Conservation (phyloP, 1,140 invertebrate species). For the Monochamus saltuarius region DNA sequence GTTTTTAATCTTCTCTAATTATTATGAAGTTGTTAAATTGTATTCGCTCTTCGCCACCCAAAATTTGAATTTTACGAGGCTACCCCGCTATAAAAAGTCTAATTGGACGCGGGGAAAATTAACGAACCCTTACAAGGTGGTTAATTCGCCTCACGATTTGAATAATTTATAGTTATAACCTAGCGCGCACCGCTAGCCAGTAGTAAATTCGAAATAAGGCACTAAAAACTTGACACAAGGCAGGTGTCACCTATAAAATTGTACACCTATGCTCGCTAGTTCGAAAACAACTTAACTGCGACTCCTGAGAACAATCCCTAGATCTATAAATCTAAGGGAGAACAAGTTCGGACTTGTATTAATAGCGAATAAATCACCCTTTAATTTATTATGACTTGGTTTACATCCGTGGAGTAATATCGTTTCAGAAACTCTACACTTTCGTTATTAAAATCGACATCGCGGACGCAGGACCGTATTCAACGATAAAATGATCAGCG, state of each 20-base stretch:
- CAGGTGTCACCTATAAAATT: slow-evolving; percentile 19
- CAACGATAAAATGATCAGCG: background rate
- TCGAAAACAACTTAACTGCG: slow-evolving; percentile 16
- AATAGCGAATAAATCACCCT: slow-evolving; percentile 3
- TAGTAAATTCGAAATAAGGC: slow-evolving; percentile 11
- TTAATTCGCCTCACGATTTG: too few species aligned
- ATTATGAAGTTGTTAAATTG: too few species aligned
- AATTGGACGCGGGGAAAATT: too few species aligned
- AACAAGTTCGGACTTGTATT: slow-evolving; percentile 1
- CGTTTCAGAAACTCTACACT: slow-evolving; percentile 7
- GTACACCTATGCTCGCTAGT: slow-evolving; percentile 12
- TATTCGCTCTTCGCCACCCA: too few species aligned
- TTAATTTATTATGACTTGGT: slow-evolving; percentile 12
- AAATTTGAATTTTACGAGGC: too few species aligned
- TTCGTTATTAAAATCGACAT: slow-evolving; percentile 7
- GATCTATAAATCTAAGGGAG: slow-evolving; percentile 13
- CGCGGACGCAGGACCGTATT: background rate
- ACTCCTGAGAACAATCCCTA: slow-evolving; percentile 11
- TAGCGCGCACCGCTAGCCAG: background rate
- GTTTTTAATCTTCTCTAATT: too few species aligned
- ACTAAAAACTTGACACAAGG: slow-evolving; percentile 13
- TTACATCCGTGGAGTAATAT: background rate
- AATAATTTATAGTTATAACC: too few species aligned
- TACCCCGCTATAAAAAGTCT: too few species aligned
- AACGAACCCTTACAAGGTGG: too few species aligned